Conservation (phyloP, 2,113 vertebrate species). For the Xiphias gladius region DNA sequence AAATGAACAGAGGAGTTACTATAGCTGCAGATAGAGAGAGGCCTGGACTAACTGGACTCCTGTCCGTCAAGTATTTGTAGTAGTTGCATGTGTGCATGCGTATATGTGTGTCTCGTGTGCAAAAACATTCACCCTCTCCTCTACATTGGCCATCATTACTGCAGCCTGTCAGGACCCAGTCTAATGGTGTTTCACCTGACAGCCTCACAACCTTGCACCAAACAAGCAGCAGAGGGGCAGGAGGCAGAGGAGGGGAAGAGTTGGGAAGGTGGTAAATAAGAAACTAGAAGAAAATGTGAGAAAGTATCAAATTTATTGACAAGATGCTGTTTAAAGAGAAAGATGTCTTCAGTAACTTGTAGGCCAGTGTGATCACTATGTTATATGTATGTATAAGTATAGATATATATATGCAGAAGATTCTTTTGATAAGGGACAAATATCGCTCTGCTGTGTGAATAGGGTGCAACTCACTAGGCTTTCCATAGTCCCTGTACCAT, state of each 20-base stretch:
- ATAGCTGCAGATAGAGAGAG: not conserved
- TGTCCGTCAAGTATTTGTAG: slow-evolving; percentile 36
- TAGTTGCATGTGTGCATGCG: slow-evolving; percentile 10
- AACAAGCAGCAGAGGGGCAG: slow-evolving; percentile 54
- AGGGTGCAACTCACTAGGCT: slow-evolving; percentile 85
- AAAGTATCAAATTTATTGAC: slow-evolving; percentile 61
- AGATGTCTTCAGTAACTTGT: slow-evolving; percentile 12
- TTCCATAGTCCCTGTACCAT: slow-evolving; percentile 82
- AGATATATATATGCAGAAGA: slow-evolving; percentile 59
- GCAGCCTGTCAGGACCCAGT: slow-evolving; percentile 74
- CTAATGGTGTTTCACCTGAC: slow-evolving; percentile 81
- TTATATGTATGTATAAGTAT: not conserved
- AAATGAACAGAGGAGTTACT: slow-evolving; percentile 36
- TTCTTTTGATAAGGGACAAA: slow-evolving; percentile 86
- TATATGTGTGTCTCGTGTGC: slow-evolving; percentile 25
- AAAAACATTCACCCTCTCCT: slow-evolving; percentile 43
- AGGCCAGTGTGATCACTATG: slow-evolving; percentile 10
- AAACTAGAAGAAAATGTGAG: slow-evolving; percentile 55
- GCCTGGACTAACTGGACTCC: slow-evolving; percentile 28
- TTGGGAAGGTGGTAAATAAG: slow-evolving; percentile 21
- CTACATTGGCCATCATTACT: slow-evolving; percentile 70
- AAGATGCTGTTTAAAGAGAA: slow-evolving; percentile 40
- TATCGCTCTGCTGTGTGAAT: slow-evolving; percentile 87
- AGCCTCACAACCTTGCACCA: slow-evolving; percentile 64
- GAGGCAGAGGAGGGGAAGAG: not conserved